Evolutionary conservation across 1,140 invertebrate species (phyloP), one percentile per base, ranked within the genome.

Genomic region (Phthorimaea operculella): DNA sequence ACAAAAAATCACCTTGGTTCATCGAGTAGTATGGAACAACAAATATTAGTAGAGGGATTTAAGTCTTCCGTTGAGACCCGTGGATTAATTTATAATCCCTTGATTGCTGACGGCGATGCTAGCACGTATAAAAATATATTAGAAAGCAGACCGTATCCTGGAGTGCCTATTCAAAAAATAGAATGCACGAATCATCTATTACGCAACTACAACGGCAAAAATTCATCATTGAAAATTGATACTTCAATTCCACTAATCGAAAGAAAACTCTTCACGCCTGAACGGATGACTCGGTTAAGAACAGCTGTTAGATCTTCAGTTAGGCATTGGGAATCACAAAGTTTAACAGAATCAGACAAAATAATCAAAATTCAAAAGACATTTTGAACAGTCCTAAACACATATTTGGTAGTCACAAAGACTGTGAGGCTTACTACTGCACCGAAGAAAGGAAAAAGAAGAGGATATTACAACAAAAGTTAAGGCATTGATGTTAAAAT

Each of bases 21-120:
- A 42, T 79, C 80, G 3, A 72, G 72, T 2, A 57, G 63, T 10
- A 87, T 87, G 84, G 80, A 87, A 61, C 56, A 73, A n/a, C 70
- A 72, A 50, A 70, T 73, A 10, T 75, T 87, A 17, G 53, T 76
- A 44, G 60, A 83, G 68, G 70, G 82, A 45, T 75, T 79, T 66
- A 36, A 61, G 33, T 11, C 48, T 33, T 70, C 71, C 33, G 52
- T 71, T 56, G 33, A 63, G 54, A 68, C 59, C 49, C 60, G 74
- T 48, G 64, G 65, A 8, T 33, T 79, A 0, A 72, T 66, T 45
- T 79, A 75, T 48, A 54, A 58, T n/a, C 53, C 45, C 14, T 12
- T 79, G 5, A 72, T 79, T 17, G 66, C 66, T n/a, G 78, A 79
- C 61, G 75, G 74, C 5, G 75, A 79, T 49, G 66, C 67, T 33